phyloP scores from a whole-genome alignment of 2,797 vertebrate genomes.

The Megalops cyprinoides region DNA sequence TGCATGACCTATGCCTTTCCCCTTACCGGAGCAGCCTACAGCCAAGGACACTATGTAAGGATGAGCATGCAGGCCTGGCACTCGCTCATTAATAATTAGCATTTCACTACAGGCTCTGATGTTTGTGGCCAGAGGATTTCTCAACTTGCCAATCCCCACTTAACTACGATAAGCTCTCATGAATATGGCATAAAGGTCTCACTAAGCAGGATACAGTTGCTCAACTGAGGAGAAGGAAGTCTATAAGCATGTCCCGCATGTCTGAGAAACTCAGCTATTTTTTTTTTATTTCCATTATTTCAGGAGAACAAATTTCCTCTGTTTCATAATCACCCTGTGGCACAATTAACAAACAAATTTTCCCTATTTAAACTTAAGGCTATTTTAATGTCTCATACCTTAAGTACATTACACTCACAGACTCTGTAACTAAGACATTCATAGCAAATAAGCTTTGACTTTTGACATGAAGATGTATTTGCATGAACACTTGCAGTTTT shows the following conservation, averaged over 20 bases:
- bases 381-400: background rate
- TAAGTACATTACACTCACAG: no score
- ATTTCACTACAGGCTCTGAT: constrained; percentile 26
- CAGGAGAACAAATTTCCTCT: constrained; percentile 5
- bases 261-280: background rate
- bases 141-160: constrained; percentile 28
- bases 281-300: background rate
- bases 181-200: constrained; percentile 29
- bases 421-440: no score
- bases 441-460: no score
- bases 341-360: background rate
- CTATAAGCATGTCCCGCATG: background rate
- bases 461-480: background rate
- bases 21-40: constrained; percentile 4
- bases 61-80: constrained; percentile 6
- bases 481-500: background rate
- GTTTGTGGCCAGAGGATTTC: constrained; percentile 29
- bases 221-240: constrained; percentile 25
- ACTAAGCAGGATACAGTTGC: constrained; percentile 29
- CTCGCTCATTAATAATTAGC: constrained; percentile 27
- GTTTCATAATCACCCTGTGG: constrained; percentile 18
- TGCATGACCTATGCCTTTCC: background rate
- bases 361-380: background rate
- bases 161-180: constrained; percentile 20
- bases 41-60: constrained; percentile 2